These are phyloP conservation scores for Caenorhabditis sp. DNA, from an alignment of 2,888 invertebrate species.

Conservation along the genomic window DNA sequence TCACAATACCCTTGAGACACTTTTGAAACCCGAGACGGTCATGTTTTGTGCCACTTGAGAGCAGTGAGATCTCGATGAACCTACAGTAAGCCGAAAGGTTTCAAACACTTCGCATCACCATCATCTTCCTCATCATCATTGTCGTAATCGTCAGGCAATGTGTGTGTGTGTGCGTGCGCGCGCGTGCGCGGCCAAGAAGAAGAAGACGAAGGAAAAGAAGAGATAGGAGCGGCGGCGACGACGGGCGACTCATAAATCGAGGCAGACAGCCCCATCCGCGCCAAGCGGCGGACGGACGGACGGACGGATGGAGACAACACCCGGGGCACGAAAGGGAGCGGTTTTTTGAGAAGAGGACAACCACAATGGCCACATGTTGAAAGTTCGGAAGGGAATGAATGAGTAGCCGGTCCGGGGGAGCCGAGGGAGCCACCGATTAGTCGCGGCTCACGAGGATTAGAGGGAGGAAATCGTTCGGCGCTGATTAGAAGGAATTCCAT, in stretches of 20 bases:
- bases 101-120: conserved; percentile 37
- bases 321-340: conserved; percentile 44
- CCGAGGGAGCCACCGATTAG: not conserved
- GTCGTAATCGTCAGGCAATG: conserved; percentile 21
- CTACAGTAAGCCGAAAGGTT: conserved; percentile 22
- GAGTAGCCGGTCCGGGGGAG: not conserved
- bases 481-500: too few species aligned
- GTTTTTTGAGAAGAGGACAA: conserved; percentile 37
- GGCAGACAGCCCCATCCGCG: conserved; percentile 49
- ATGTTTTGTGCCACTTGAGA: too few species aligned
- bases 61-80: too few species aligned
- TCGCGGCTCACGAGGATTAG: too few species aligned
- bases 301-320: conserved; percentile 43
- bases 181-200: conserved; percentile 30
- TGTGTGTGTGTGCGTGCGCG: too few species aligned
- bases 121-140: conserved; percentile 20
- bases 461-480: too few species aligned
- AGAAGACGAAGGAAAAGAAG: conserved; percentile 18
- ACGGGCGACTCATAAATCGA: conserved; percentile 53
- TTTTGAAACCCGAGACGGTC: conserved; percentile 15
- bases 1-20: too few species aligned
- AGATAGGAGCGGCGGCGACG: conserved; percentile 29
- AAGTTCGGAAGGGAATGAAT: not conserved
- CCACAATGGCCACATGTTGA: conserved; percentile 42
- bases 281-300: conserved; percentile 46